Percentiles rank a stretch among this genome's conserved stretches.
These are phyloP conservation scores for Cyclargus thomasi DNA, from an alignment of 1,140 invertebrate species.

Conservation along the genomic window DNA sequence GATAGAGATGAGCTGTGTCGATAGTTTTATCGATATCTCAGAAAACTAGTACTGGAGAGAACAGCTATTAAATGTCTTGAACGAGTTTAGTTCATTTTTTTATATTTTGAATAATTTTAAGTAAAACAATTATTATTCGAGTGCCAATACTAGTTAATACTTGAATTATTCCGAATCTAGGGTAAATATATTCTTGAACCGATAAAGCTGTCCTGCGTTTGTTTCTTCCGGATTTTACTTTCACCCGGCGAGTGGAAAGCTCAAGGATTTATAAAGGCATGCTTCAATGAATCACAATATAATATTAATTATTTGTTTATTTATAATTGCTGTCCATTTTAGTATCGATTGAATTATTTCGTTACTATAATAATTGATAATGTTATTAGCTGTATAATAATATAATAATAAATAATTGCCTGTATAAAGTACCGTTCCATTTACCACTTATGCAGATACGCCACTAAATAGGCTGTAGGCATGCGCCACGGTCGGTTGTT, in stretches of 20 bases:
- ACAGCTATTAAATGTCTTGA: no score
- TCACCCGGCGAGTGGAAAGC: slow-evolving; percentile 17
- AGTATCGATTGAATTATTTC: neutral
- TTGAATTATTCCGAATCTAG: neutral
- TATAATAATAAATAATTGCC: neutral
- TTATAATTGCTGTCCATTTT: neutral
- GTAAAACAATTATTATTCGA: neutral
- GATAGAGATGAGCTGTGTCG: slow-evolving; percentile 10
- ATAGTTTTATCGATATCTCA: neutral
- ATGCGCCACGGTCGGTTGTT: neutral
- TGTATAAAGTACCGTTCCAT: neutral
- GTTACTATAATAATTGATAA: neutral
- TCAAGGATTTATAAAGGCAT: slow-evolving; percentile 9
- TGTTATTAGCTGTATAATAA: neutral
- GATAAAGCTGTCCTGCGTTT: slow-evolving; percentile 21
- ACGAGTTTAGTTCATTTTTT: no score
- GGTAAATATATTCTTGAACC: neutral
- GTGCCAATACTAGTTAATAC: neutral
- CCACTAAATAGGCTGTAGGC: neutral
- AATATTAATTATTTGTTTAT: neutral
- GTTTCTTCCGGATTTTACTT: slow-evolving; percentile 18
- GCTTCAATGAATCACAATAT: neutral
- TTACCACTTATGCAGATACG: neutral
- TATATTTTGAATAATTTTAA: no score
- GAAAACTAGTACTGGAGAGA: neutral